phyloP scores from a whole-genome alignment of 2,113 vertebrate genomes.

The Urocynchramus pylzowi region DNA sequence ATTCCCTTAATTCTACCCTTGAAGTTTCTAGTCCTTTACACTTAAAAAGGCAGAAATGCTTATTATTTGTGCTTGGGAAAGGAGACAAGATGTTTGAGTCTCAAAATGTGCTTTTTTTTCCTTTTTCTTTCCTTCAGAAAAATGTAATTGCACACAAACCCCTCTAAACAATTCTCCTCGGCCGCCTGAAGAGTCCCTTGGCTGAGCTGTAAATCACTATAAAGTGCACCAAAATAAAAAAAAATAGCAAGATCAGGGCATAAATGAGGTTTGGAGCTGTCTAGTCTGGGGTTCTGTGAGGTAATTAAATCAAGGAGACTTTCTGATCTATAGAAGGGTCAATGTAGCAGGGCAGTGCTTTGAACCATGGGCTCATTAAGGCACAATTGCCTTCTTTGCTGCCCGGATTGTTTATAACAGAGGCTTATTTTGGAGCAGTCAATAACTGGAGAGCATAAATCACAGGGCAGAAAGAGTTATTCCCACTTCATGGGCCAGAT shows the following conservation, averaged over 20 bases:
- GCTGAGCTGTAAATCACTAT: not conserved
- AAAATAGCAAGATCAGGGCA: not conserved
- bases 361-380: constrained; percentile 28
- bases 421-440: constrained; percentile 2
- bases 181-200: not conserved
- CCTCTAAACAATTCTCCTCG: not conserved
- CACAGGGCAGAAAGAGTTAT: not conserved
- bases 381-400: not conserved
- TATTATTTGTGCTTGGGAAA: not conserved
- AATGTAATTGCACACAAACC: not conserved
- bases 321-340: constrained; percentile 41
- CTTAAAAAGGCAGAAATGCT: not conserved
- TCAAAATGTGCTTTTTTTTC: not conserved
- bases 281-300: constrained; percentile 16
- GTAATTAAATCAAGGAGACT: constrained; percentile 36
- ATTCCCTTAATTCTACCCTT: not conserved
- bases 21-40: not conserved
- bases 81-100: not conserved
- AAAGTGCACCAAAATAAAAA: not conserved
- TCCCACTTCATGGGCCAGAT: not conserved
- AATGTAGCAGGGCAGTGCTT: constrained; percentile 12
- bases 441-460: constrained; percentile 37
- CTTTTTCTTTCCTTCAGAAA: not conserved
- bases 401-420: constrained; percentile 4
- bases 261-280: constrained; percentile 46